Conservation (phyloP, 2,797 vertebrate species). For the Tokudaia tokunoshimensis region DNA sequence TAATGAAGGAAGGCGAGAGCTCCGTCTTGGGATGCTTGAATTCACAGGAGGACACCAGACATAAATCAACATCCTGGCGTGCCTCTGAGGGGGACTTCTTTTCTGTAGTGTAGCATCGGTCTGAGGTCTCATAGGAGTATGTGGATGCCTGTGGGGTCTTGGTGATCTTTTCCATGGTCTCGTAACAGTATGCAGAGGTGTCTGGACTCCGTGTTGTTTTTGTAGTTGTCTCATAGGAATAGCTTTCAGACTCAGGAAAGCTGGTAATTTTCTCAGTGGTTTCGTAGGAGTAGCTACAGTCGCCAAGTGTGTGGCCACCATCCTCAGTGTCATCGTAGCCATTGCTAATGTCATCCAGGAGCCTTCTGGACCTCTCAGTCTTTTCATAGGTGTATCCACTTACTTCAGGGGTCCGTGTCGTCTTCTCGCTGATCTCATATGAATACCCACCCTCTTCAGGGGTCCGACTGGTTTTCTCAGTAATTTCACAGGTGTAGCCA, state of each 20-base stretch:
- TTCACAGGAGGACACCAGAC: constrained; percentile 96
- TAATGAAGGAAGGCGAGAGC: constrained; percentile 98
- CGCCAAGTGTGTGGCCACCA: constrained; percentile 81
- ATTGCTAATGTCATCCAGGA: constrained; percentile 82
- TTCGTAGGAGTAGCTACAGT: constrained; percentile 86
- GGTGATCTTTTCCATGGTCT: constrained; percentile 82
- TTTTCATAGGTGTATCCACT: constrained; percentile 76
- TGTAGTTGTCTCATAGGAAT: constrained; percentile 81
- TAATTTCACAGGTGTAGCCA: constrained; percentile 81
- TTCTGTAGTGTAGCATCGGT: constrained; percentile 83
- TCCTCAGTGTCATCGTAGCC: constrained; percentile 80
- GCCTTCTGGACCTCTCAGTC: constrained; percentile 68
- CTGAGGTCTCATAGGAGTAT: constrained; percentile 85
- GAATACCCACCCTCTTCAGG: constrained; percentile 80
- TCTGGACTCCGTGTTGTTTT: constrained; percentile 81
- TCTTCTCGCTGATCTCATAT: constrained; percentile 82
- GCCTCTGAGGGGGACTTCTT: constrained; percentile 87
- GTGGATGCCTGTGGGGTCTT: constrained; percentile 81
- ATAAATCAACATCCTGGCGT: constrained; percentile 95
- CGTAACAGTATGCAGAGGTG: constrained; percentile 84
- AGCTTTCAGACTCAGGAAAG: constrained; percentile 82
- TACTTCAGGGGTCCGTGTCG: constrained; percentile 77
- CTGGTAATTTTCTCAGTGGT: constrained; percentile 80
- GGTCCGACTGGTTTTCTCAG: constrained; percentile 73
- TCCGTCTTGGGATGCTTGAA: constrained; percentile 98